phyloP scores from a whole-genome alignment of 2,113 vertebrate genomes.

The Oncorhynchus keta region DNA sequence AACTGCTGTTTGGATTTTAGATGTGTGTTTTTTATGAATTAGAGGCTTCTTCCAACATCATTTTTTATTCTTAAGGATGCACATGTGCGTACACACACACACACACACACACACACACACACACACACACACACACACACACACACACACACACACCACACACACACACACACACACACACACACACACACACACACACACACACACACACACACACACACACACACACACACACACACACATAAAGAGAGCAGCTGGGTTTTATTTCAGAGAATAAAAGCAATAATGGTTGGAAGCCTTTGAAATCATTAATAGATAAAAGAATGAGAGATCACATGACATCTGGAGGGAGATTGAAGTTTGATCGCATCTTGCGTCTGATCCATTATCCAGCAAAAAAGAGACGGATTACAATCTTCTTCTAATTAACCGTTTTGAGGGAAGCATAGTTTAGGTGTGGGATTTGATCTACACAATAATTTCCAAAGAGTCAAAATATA shows the following conservation, averaged over 20 bases:
- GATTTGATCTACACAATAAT: neutral
- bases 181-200: conserved; percentile 4
- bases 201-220: conserved; percentile 3
- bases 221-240: conserved; percentile 3
- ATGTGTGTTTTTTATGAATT: neutral
- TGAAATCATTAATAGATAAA: conserved; percentile 64
- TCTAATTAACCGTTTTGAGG: conserved; percentile 20
- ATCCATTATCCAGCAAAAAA: conserved; percentile 38
- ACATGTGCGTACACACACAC: neutral
- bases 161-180: neutral
- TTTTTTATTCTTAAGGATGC: neutral
- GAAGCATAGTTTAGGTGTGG: neutral
- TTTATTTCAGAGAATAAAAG: conserved; percentile 60
- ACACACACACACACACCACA: neutral
- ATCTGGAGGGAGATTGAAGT: conserved; percentile 58
- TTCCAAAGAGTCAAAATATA: neutral
- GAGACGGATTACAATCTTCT: conserved; percentile 24
- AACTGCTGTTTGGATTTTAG: conserved; percentile 11
- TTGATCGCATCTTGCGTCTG: conserved; percentile 47
- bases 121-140: conserved; percentile 1
- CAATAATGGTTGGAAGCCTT: conserved; percentile 56
- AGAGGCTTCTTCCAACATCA: neutral
- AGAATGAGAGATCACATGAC: conserved; percentile 50
- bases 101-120: neutral
- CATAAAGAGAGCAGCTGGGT: conserved; percentile 54